Conservation (phyloP, 2,888 invertebrate species). For the Chaitophorus viminalis region DNA sequence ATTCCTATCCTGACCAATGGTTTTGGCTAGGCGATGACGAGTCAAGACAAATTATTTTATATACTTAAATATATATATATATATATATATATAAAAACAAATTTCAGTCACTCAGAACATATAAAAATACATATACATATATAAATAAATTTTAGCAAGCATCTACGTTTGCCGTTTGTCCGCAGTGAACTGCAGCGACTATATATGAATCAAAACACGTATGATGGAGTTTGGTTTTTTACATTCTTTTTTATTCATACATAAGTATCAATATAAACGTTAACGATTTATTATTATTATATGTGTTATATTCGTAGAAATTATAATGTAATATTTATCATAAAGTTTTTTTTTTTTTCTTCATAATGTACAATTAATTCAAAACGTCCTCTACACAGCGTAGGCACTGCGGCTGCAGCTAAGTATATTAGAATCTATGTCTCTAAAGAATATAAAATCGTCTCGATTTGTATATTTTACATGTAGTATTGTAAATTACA, state of each 20-base stretch:
- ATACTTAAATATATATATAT: no score
- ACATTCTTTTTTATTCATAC: not conserved
- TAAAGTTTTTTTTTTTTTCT: constrained; percentile 5
- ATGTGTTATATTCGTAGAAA: not conserved
- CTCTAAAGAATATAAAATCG: not conserved
- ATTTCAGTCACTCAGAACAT: no score
- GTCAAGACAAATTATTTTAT: no score
- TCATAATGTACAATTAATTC: not conserved
- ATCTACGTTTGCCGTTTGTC: not conserved
- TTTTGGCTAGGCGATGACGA: no score
- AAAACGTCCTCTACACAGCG: not conserved
- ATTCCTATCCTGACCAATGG: no score
- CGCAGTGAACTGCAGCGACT: not conserved
- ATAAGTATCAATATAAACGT: not conserved
- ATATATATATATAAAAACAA: no score
- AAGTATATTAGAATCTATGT: not conserved
- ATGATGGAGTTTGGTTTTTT: not conserved
- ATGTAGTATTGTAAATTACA: no score
- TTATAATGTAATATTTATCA: not conserved
- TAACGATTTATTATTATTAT: not conserved
- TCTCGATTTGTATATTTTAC: not conserved
- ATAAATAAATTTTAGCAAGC: no score
- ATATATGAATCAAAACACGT: not conserved
- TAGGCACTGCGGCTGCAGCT: constrained; percentile 8
- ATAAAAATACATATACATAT: no score